Base-by-base conservation (phyloP, 2,797 vertebrate genomes). In the Scolopax rusticola region DNA sequence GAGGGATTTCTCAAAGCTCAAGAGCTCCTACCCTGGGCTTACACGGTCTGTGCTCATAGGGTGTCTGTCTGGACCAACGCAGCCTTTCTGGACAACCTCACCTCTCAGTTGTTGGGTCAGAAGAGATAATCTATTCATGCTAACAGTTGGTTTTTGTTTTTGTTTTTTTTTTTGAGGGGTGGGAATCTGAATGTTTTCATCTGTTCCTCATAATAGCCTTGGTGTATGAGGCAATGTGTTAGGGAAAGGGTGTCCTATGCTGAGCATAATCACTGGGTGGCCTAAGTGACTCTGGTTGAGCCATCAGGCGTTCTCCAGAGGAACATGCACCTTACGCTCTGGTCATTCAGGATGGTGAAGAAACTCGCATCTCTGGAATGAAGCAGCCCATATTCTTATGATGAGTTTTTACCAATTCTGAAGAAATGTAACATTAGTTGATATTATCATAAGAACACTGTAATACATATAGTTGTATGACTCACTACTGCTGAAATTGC, bases 61-160 rank as follows among this genome's bases (percentile, higher is more conserved):
- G 21, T 0, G 3, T 25, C 15, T 0, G 0, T 30, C 21, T 30
- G 27, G 18, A 24, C 11, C 61, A 25, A 12, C 0, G 0, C 4
- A 11, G 0, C 12, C 33, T 64, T 80, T 64, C 14, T 40, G 33
- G 40, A 3, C 74, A 89, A 8, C 23, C 12, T 75, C 15, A 41
- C 5, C 17, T 48, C 32, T 71, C 20, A 1, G 1, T 32, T 60
- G 40, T 11, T 56, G 15, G 40, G 36, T 43, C 32, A 40, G 70
- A 33, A 41, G 3, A 18, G 41, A 15, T 47, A 53, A 48, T 5
- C 30, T 65, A 5, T 15, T 63, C 8, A 3, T 30, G 12, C 15
- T 69, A 36, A n/a, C 17, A 7, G 27, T 8, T 4, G 17, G 32
- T 36, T 36, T 36, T 36, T 36, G 36, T 36, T 36, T 36, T 16